These are phyloP conservation scores for Orbicella faveolata DNA, from an alignment of 64 coral and sea anemone species.

Conservation along the genomic window DNA sequence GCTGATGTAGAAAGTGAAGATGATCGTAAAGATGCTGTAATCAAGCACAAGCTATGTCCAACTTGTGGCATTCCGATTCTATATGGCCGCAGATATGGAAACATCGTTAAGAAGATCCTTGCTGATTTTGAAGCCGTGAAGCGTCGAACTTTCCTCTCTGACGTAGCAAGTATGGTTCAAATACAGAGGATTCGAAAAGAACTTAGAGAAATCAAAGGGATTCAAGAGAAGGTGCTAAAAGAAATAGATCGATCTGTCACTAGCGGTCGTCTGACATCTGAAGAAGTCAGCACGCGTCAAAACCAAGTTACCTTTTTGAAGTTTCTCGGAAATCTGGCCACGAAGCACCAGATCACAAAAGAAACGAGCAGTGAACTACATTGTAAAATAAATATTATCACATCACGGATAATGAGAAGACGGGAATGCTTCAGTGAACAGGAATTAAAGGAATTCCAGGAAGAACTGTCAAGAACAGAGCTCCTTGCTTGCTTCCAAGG, in stretches of 20 bases:
- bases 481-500: neutral
- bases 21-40: neutral
- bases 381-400: neutral
- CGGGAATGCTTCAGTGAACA: conserved; percentile 25
- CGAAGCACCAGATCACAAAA: neutral
- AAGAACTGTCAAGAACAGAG: conserved; percentile 4
- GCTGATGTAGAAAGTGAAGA: conserved; percentile 8
- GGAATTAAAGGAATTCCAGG: conserved; percentile 5
- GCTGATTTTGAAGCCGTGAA: conserved; percentile 74
- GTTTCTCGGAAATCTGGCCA: neutral
- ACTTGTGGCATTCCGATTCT: conserved; percentile 60
- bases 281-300: neutral
- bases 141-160: conserved; percentile 18
- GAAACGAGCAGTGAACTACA: neutral
- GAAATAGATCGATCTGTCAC: neutral
- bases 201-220: neutral
- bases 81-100: conserved; percentile 52
- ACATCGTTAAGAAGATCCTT: conserved; percentile 57
- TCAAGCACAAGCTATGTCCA: conserved; percentile 52
- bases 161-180: neutral
- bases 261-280: neutral
- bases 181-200: neutral
- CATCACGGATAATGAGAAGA: neutral
- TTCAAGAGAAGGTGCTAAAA: neutral
- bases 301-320: conserved; percentile 10